Base-by-base conservation (phyloP, 2,888 invertebrate genomes). In the Phortica okadai region DNA sequence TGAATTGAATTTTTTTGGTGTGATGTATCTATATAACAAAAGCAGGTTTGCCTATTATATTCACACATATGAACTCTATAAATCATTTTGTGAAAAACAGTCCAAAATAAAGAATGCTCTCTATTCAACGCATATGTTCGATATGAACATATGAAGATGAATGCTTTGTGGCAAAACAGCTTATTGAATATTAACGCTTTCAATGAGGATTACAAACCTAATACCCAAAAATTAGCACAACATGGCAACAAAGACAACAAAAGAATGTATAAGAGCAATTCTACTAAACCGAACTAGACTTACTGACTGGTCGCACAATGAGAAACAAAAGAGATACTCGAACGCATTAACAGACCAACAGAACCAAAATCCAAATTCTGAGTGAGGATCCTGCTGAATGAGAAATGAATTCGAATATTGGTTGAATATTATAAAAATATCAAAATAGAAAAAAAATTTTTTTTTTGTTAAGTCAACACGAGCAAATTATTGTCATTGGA, bases 201-300 rank as follows among this genome's bases (percentile, higher is more conserved):
- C 21, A 50, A 69, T 25, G 7, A n/a, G 45, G 69, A 69, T 69
- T 69, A 69, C 45, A 45, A 45, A 16, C 10, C 21, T 50, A 69
- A 69, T 69, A 44, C 69, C 16, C 50, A 21, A 69, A 69, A 69
- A 69, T 69, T 69, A 69, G 69, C 69, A 69, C 69, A 69, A 21
- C 50, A 69, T 69, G 50, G 11, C 41, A 45, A 45, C 21, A 69
- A 69, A 45, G 45, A 3, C 8, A 14, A 50, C 50, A 50, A 50
- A 50, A 14, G 50, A 50, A 59, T 33, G 33, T 33, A 33, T 33
- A 33, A 33, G 33, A 33, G 33, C 33, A 33, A 33, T 33, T 33
- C 33, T 33, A 33, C 1, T 33, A 33, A 33, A 33, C 33, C 33
- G 33, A 50, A 50, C 50, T 50, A 50, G 14, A 50, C 50, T 50